Conservation (phyloP, 2,888 invertebrate species). For the Drosophila nigricruria region DNA sequence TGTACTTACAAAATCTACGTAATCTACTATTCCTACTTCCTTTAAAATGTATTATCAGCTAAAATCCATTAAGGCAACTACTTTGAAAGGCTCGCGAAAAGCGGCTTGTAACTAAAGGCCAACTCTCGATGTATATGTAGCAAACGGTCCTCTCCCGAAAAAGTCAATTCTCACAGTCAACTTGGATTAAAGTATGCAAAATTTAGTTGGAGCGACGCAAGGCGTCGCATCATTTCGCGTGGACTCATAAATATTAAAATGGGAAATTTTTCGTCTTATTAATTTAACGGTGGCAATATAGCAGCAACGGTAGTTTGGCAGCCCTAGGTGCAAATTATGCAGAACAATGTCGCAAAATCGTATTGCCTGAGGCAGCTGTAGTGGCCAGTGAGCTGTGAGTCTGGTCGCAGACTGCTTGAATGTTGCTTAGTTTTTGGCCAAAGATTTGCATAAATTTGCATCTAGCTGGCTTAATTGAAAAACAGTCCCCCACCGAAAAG, state of each 20-base stretch:
- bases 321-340: constrained; percentile 70
- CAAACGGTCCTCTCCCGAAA: constrained; percentile 14
- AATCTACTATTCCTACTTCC: too few species aligned
- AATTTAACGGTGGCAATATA: constrained; percentile 74
- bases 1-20: too few species aligned
- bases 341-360: constrained; percentile 68
- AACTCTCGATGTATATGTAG: not conserved
- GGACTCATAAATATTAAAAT: constrained; percentile 82
- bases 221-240: constrained; percentile 28
- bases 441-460: constrained; percentile 79
- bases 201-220: constrained; percentile 24
- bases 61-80: not conserved
- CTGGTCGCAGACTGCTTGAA: constrained; percentile 41
- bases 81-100: not conserved
- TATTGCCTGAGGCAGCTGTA: constrained; percentile 52
- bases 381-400: constrained; percentile 32
- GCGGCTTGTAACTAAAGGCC: not conserved
- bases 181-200: constrained; percentile 36
- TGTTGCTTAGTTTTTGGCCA: constrained; percentile 79
- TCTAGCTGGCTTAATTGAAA: constrained; percentile 73
- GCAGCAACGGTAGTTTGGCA: constrained; percentile 70
- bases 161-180: constrained; percentile 26
- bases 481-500: constrained; percentile 60
- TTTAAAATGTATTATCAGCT: not conserved
- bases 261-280: constrained; percentile 82